These are phyloP conservation scores for Drosophila carrolli DNA, from an alignment of 1,140 invertebrate genomes.

Conservation along the genomic window DNA sequence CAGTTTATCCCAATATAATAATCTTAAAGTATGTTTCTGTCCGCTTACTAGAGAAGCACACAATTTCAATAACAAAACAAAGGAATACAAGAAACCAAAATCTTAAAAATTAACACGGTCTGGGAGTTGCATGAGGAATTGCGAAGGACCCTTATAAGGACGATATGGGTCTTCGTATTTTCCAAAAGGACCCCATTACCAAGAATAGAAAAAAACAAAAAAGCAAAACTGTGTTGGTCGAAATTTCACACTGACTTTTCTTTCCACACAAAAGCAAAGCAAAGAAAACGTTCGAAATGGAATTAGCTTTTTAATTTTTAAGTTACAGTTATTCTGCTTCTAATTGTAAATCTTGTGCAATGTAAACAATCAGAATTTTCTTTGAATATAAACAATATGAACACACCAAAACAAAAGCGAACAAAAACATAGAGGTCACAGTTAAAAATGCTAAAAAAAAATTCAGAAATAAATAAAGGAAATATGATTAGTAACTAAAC, in stretches of 20 bases:
- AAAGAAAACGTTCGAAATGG: conserved; percentile 56
- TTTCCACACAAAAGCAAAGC: conserved; percentile 44
- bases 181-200: conserved; percentile 10
- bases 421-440: conserved; percentile 40
- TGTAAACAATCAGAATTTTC: conserved; percentile 84
- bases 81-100: conserved; percentile 52
- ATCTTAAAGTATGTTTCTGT: conserved; percentile 67
- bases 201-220: conserved; percentile 16
- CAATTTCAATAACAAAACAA: conserved; percentile 62
- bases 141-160: background rate
- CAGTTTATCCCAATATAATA: conserved; percentile 25
- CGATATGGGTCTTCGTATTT: background rate
- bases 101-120: conserved; percentile 76
- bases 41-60: conserved; percentile 73
- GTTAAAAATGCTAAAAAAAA: conserved; percentile 35
- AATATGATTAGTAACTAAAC: conserved; percentile 45
- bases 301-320: conserved; percentile 76
- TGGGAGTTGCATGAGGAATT: conserved; percentile 15
- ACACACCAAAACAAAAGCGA: conserved; percentile 24
- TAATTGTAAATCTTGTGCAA: conserved; percentile 85
- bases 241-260: conserved; percentile 55
- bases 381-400: conserved; percentile 73
- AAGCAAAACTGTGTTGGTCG: conserved; percentile 21
- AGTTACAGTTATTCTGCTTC: conserved; percentile 84
- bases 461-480: conserved; percentile 41